Percentiles rank a stretch among this genome's conserved stretches.
phyloP scores from a whole-genome alignment of 1,140 invertebrate genomes.

The Anagrus nilaparvatae region DNA sequence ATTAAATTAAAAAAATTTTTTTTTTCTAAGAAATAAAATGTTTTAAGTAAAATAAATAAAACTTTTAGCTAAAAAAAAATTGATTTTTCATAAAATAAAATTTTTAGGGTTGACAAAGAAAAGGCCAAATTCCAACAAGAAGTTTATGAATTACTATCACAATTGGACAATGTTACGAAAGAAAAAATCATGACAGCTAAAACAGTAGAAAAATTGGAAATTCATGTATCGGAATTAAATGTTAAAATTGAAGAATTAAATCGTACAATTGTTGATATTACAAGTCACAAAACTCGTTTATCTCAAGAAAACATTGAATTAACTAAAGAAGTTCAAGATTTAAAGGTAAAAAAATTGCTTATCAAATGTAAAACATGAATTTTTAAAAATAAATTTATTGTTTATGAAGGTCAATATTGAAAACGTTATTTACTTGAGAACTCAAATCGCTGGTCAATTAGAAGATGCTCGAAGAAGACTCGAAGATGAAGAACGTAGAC shows the following conservation, averaged over 20 bases:
- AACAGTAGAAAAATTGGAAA: constrained; percentile 81
- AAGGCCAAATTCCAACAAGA: constrained; percentile 93
- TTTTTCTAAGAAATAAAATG: too few relatives aligned
- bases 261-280: constrained; percentile 89
- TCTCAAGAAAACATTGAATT: constrained; percentile 90
- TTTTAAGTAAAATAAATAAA: too few relatives aligned
- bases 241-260: constrained; percentile 93
- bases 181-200: constrained; percentile 80
- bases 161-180: constrained; percentile 85
- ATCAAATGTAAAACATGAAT: not conserved
- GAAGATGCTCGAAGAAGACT: constrained; percentile 87
- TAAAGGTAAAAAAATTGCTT: too few relatives aligned
- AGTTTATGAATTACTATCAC: constrained; percentile 88
- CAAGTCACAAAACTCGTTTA: constrained; percentile 77
- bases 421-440: constrained; percentile 80
- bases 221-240: constrained; percentile 78
- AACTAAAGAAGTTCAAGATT: constrained; percentile 85
- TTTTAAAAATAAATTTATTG: not conserved
- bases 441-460: constrained; percentile 76
- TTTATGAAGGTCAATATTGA: constrained; percentile 73
- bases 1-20: too few relatives aligned
- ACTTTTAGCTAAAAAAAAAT: too few relatives aligned
- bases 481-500: constrained; percentile 90
- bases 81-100: too few relatives aligned
- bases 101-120: constrained; percentile 85